Percentiles rank a stretch among this genome's conserved stretches.
These are phyloP conservation scores for Aurelia aurita complex sp. Pacific DNA, from an alignment of 30 jellyfish, hydroid and myxozoan genomes.

Conservation along the genomic window DNA sequence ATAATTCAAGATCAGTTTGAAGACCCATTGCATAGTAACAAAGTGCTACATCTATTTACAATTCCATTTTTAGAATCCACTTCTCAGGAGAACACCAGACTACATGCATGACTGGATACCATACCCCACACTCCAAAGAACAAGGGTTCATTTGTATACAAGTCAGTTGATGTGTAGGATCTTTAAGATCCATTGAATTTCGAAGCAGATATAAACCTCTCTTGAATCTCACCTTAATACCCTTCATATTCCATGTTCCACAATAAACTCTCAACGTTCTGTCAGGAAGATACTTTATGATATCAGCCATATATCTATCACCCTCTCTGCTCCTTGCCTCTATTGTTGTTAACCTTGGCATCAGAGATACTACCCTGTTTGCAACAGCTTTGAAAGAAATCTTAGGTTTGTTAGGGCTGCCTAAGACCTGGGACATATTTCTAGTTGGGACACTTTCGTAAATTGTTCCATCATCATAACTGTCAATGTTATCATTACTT, in stretches of 20 bases:
- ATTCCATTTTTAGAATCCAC: too few species aligned
- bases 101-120: too few species aligned
- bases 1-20: too few species aligned
- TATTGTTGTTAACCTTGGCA: slow-evolving; percentile 92
- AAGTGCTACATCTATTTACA: too few species aligned
- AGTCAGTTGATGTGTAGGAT: background rate
- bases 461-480: slow-evolving; percentile 22
- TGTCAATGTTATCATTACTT: background rate
- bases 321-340: slow-evolving; percentile 90
- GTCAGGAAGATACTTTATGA: slow-evolving; percentile 85
- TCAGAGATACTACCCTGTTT: slow-evolving; percentile 62
- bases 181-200: background rate
- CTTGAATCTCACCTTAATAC: slow-evolving; percentile 80
- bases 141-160: too few species aligned
- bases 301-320: slow-evolving; percentile 84
- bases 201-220: background rate
- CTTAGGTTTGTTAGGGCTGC: slow-evolving; percentile 28
- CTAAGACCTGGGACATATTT: background rate
- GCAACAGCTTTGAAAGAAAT: slow-evolving; percentile 88
- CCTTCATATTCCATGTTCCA: slow-evolving; percentile 99
- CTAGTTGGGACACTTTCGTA: slow-evolving; percentile 40
- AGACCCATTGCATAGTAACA: too few species aligned
- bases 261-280: slow-evolving; percentile 74
- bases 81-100: too few species aligned
- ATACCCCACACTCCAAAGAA: too few species aligned